Evolutionary conservation across 2,888 invertebrate species (phyloP).

Genomic region (Ophonus ardosiacus): DNA sequence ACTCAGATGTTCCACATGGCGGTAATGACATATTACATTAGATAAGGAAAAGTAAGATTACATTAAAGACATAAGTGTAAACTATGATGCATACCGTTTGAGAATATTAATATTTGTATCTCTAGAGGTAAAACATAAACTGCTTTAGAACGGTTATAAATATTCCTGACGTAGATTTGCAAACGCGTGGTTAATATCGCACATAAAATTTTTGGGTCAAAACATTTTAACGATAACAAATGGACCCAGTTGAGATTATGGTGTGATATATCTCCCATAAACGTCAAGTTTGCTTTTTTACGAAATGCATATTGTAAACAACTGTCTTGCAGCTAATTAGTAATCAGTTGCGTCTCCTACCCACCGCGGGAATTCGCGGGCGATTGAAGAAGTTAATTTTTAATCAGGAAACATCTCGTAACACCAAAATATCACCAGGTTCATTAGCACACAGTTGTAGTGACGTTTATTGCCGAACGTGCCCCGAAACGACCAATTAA

Average conservation of each 20-base stretch:
- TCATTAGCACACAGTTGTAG: conserved; percentile 38
- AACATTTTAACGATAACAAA: conserved; percentile 29
- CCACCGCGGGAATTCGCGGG: conserved; percentile 7
- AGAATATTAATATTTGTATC: background rate
- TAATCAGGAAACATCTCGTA: conserved; percentile 42
- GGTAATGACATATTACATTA: no score
- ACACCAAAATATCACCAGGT: conserved; percentile 40
- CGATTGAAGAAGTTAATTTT: conserved; percentile 37
- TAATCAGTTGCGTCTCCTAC: conserved; percentile 11
- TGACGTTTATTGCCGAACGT: conserved; percentile 38
- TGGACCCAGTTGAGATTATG: conserved; percentile 33
- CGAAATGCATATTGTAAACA: conserved; percentile 9
- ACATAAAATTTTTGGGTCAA: conserved; percentile 34
- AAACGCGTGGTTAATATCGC: conserved; percentile 37
- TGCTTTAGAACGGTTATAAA: background rate
- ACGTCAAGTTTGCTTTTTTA: conserved; percentile 28
- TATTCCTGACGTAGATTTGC: conserved; percentile 1
- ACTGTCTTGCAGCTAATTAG: conserved; percentile 12
- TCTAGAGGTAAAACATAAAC: background rate
- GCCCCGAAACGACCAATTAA: conserved; percentile 48
- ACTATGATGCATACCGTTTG: background rate
- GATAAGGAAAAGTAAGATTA: no score
- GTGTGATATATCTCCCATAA: conserved; percentile 34
- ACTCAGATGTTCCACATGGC: no score
- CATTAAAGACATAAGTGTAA: no score